Evolutionary conservation across 1,140 invertebrate species (phyloP).

Genomic region (Elymnias hypermnestra): DNA sequence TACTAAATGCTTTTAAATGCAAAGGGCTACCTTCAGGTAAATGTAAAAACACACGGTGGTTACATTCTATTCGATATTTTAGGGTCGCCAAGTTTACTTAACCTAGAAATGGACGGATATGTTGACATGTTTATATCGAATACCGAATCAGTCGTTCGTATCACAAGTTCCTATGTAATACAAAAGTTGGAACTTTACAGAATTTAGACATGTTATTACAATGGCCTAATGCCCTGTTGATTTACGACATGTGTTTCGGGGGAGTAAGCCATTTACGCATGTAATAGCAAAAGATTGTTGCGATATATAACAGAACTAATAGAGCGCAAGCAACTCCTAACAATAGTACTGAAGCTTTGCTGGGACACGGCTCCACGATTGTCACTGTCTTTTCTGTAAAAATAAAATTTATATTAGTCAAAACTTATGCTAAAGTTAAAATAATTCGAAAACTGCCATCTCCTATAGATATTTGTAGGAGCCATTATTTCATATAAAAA

Average conservation of each 20-base stretch:
- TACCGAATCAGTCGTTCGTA: conserved; percentile 52
- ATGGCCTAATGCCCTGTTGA: conserved; percentile 15
- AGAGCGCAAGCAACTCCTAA: conserved; percentile 93
- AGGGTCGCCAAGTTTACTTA: conserved; percentile 37
- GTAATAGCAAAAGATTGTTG: conserved; percentile 92
- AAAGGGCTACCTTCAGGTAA: conserved; percentile 55
- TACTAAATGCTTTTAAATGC: conserved; percentile 71
- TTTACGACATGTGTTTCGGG: conserved; percentile 86
- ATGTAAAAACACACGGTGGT: conserved; percentile 66
- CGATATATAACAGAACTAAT: conserved; percentile 92
- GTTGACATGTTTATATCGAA: conserved; percentile 29
- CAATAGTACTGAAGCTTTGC: conserved; percentile 91
- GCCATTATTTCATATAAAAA: too few relatives aligned
- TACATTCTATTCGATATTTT: conserved; percentile 40
- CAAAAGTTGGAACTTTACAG: conserved; percentile 26
- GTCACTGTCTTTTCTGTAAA: conserved; percentile 89
- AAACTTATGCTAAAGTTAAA: too few relatives aligned
- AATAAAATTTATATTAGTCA: conserved; percentile 16
- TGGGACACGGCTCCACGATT: conserved; percentile 91
- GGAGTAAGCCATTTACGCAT: conserved; percentile 93
- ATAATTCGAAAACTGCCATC: background rate
- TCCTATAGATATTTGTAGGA: too few relatives aligned
- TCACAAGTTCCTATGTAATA: conserved; percentile 53
- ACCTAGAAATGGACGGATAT: conserved; percentile 45
- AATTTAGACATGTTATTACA: conserved; percentile 14